Conservation (phyloP, 2,113 vertebrate genomes). For the Callorhinus ursinus region DNA sequence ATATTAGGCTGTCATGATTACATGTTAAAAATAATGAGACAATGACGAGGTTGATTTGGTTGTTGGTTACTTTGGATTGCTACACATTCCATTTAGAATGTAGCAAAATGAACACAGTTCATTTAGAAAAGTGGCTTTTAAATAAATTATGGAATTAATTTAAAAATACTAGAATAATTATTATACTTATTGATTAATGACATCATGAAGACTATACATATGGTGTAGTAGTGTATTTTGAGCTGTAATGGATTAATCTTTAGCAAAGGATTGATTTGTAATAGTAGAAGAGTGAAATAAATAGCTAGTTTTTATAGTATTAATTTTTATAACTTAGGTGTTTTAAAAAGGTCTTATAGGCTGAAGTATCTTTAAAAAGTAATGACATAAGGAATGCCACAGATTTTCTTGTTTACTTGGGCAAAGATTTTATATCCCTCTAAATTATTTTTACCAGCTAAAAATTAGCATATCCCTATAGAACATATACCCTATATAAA, state of each 20-base stretch:
- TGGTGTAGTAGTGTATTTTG: slow-evolving; percentile 32
- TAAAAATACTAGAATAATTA: slow-evolving; percentile 33
- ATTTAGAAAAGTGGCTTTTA: slow-evolving; percentile 36
- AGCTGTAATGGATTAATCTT: slow-evolving; percentile 16
- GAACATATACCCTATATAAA: slow-evolving; percentile 23
- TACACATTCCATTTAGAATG: background rate
- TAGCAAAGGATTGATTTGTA: background rate
- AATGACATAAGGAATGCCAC: slow-evolving; percentile 27
- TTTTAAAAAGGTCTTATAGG: slow-evolving; percentile 30
- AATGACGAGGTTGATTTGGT: background rate
- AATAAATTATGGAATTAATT: slow-evolving; percentile 40
- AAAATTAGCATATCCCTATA: slow-evolving; percentile 24
- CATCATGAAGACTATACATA: background rate
- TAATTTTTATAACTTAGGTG: background rate
- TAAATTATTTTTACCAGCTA: slow-evolving; percentile 41
- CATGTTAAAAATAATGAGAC: slow-evolving; percentile 50
- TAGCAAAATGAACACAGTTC: background rate
- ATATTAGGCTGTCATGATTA: slow-evolving; percentile 22
- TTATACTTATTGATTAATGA: slow-evolving; percentile 24
- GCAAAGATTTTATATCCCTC: slow-evolving; percentile 44
- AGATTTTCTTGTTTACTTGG: slow-evolving; percentile 33
- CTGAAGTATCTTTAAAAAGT: slow-evolving; percentile 37
- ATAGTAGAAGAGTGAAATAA: background rate
- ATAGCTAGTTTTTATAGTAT: slow-evolving; percentile 5
- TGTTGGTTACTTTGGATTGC: slow-evolving; percentile 51